A percentile compares a stretch with the other conserved stretches of the same genome.
Evolutionary conservation across 2,113 vertebrate genomes (phyloP).

Genomic region (Gymnogyps californianus): DNA sequence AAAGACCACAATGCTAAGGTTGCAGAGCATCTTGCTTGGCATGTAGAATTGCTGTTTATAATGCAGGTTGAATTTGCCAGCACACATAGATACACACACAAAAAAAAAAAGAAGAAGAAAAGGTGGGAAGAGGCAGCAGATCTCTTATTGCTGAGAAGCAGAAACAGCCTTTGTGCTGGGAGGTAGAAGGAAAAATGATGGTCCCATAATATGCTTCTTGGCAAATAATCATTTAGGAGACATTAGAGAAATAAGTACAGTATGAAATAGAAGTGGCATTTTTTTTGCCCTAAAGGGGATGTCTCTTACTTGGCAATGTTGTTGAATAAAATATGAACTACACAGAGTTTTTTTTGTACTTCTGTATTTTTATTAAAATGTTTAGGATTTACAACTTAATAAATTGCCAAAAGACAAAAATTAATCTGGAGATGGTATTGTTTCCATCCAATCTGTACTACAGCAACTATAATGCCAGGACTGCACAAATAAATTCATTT

Average conservation of each 20-base stretch:
- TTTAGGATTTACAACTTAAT: slow-evolving; percentile 23
- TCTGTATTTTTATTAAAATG: slow-evolving; percentile 45
- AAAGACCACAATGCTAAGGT: not conserved
- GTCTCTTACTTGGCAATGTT: not conserved
- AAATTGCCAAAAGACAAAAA: not conserved
- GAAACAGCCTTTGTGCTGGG: not conserved
- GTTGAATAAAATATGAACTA: slow-evolving; percentile 43
- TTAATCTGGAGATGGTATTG: not conserved
- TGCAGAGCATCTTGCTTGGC: slow-evolving; percentile 15
- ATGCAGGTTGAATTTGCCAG: slow-evolving; percentile 19
- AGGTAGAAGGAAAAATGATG: slow-evolving; percentile 28
- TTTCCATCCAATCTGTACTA: not conserved
- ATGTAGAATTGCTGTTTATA: slow-evolving; percentile 17
- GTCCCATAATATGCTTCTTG: slow-evolving; percentile 23
- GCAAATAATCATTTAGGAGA: slow-evolving; percentile 55
- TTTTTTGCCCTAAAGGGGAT: slow-evolving; percentile 43
- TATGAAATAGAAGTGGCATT: slow-evolving; percentile 26
- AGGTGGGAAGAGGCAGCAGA: not conserved
- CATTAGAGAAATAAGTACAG: slow-evolving; percentile 47
- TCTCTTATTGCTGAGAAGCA: not conserved
- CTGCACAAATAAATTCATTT: not conserved
- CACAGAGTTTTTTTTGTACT: not conserved
- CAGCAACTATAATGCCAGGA: not conserved
- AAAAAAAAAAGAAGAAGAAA: not conserved
- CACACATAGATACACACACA: no score